Evolutionary conservation across 2,888 invertebrate genomes (phyloP).

Genomic region (Esperia sulphurella): DNA sequence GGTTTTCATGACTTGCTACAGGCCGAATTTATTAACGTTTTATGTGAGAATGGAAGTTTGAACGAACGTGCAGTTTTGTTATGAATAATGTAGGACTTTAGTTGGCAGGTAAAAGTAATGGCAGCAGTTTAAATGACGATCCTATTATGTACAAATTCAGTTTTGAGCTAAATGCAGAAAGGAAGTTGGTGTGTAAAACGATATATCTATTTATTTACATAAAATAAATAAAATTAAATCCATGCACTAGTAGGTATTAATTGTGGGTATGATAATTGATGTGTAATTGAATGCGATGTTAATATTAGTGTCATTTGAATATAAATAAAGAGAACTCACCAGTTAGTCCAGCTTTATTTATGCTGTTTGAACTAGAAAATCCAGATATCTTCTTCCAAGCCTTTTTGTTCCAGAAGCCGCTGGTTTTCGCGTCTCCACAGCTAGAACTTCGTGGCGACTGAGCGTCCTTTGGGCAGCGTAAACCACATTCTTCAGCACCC

Average conservation of each 20-base stretch:
- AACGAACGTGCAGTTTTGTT: constrained; percentile 39
- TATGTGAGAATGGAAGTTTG: constrained; percentile 53
- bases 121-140: constrained; percentile 29
- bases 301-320: too few relatives aligned
- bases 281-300: too few relatives aligned
- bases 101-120: constrained; percentile 41
- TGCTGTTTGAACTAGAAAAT: constrained; percentile 84
- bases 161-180: constrained; percentile 63
- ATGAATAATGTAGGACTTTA: constrained; percentile 24
- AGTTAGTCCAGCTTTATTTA: constrained; percentile 82
- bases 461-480: constrained; percentile 60
- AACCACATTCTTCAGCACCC: constrained; percentile 62
- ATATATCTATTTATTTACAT: neutral
- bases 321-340: constrained; percentile 74
- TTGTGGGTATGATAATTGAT: neutral
- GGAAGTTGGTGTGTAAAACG: neutral
- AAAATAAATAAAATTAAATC: neutral
- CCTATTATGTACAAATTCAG: constrained; percentile 30
- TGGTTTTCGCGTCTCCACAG: constrained; percentile 70
- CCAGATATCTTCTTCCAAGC: constrained; percentile 89
- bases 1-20: constrained; percentile 63
- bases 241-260: constrained; percentile 1
- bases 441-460: constrained; percentile 70
- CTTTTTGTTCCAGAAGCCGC: constrained; percentile 86
- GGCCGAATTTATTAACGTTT: constrained; percentile 59